Percentiles rank a stretch among this genome's conserved stretches.
These are phyloP conservation scores for Oscheius sp. DNA, from an alignment of 1,140 invertebrate species.

Conservation along the genomic window DNA sequence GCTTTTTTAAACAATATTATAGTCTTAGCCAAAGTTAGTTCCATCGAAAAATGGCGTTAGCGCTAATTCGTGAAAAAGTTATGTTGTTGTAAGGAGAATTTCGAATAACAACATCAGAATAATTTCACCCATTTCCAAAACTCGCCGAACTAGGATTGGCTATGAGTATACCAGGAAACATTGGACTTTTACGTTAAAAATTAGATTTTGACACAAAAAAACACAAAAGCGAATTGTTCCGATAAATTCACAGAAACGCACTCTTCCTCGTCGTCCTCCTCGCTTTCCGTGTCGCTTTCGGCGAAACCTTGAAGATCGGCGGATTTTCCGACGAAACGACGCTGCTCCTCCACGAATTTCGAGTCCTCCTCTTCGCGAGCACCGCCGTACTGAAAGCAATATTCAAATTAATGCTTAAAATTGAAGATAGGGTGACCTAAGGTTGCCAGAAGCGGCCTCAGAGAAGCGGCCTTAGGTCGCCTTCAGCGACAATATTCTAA, in stretches of 20 bases:
- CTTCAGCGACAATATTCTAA: background rate
- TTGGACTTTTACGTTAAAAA: no score
- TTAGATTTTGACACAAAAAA: no score
- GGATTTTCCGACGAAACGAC: slow-evolving; percentile 45
- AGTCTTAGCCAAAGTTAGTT: no score
- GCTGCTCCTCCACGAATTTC: slow-evolving; percentile 43
- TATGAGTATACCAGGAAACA: no score
- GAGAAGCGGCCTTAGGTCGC: background rate
- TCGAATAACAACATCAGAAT: no score
- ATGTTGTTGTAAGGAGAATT: no score
- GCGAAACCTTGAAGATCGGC: slow-evolving; percentile 50
- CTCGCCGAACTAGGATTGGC: no score
- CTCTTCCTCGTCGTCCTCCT: slow-evolving; percentile 38
- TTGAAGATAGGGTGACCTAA: background rate
- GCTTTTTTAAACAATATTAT: no score
- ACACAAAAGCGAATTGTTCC: background rate
- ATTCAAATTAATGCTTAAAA: background rate
- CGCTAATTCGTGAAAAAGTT: no score
- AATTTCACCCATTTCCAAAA: no score
- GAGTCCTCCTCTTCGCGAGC: slow-evolving; percentile 12
- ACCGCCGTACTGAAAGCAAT: slow-evolving; percentile 10
- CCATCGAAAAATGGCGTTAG: no score
- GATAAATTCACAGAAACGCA: slow-evolving; percentile 13
- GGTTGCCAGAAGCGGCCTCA: no score
- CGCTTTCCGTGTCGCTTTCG: slow-evolving; percentile 40